Percentiles rank a stretch among this genome's conserved stretches.
These are phyloP conservation scores for Micropoecilia bifurca DNA, from an alignment of 2,797 vertebrate species.

Conservation along the genomic window DNA sequence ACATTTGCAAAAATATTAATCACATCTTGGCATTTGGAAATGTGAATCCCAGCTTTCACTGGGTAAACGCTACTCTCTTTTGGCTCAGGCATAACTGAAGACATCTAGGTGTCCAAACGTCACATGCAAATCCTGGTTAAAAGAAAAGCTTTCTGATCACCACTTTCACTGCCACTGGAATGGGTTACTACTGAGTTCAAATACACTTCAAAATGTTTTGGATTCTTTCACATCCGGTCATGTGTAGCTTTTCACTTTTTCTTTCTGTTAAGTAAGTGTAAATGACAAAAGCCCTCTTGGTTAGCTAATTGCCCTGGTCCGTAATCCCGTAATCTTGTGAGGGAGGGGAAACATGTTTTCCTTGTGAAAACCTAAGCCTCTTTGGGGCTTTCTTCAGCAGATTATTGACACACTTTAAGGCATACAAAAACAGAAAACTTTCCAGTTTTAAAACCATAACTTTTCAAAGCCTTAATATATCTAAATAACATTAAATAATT, in stretches of 20 bases:
- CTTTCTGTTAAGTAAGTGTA: not conserved
- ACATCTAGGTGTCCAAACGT: constrained; percentile 31
- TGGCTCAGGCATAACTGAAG: constrained; percentile 37
- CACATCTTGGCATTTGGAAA: constrained; percentile 63
- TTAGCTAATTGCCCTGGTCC: not conserved
- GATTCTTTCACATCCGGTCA: not conserved
- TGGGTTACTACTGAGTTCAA: not conserved
- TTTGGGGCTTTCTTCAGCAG: not conserved
- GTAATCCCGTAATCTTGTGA: not conserved
- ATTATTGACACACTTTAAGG: not conserved
- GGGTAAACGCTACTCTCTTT: constrained; percentile 38
- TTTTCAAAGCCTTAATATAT: not conserved
- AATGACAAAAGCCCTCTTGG: not conserved
- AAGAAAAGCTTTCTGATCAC: constrained; percentile 30
- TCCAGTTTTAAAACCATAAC: not conserved
- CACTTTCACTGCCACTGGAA: not conserved
- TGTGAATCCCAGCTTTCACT: constrained; percentile 50
- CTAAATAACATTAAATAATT: not conserved
- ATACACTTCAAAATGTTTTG: not conserved
- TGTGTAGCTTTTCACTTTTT: not conserved
- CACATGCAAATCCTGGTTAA: constrained; percentile 1
- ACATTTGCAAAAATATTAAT: constrained; percentile 69
- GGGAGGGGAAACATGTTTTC: not conserved
- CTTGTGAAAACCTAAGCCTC: not conserved
- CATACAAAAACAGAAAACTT: not conserved